Percentiles rank a stretch among this genome's conserved stretches.
Conservation (phyloP, 2,888 invertebrate genomes). For the Leptopterna dolabrata region DNA sequence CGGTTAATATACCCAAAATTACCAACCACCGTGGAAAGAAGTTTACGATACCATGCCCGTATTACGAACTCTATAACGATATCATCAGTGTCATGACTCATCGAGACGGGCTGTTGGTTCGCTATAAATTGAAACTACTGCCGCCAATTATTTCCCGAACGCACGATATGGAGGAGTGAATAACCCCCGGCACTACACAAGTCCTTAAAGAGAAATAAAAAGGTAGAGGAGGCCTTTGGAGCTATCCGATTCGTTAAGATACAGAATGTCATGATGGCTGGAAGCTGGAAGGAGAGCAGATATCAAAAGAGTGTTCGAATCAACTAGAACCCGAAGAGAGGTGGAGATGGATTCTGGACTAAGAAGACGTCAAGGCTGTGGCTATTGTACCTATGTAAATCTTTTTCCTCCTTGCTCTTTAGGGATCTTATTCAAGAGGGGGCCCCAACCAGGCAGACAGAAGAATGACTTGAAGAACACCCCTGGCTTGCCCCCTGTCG, state of each 20-base stretch:
- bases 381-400: slow-evolving; percentile 52
- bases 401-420: slow-evolving; percentile 42
- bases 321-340: slow-evolving; percentile 25
- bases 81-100: slow-evolving; percentile 2
- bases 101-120: neutral
- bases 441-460: slow-evolving; percentile 9
- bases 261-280: slow-evolving; percentile 31
- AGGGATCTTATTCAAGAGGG: slow-evolving; percentile 47
- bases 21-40: neutral
- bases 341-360: slow-evolving; percentile 46
- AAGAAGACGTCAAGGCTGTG: slow-evolving; percentile 52
- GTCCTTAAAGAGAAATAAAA: neutral
- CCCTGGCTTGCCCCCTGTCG: slow-evolving; percentile 15
- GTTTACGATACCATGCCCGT: neutral
- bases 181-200: slow-evolving; percentile 9
- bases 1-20: neutral
- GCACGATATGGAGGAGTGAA: neutral
- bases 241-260: slow-evolving; percentile 33
- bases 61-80: neutral
- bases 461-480: slow-evolving; percentile 19
- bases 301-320: slow-evolving; percentile 45
- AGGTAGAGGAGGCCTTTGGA: neutral
- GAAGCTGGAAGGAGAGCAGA: slow-evolving; percentile 19
- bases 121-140: slow-evolving; percentile 16
- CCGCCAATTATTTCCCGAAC: slow-evolving; percentile 10